Conservation (phyloP, 2,113 vertebrate genomes). For the Sminthopsis crassicaudata region DNA sequence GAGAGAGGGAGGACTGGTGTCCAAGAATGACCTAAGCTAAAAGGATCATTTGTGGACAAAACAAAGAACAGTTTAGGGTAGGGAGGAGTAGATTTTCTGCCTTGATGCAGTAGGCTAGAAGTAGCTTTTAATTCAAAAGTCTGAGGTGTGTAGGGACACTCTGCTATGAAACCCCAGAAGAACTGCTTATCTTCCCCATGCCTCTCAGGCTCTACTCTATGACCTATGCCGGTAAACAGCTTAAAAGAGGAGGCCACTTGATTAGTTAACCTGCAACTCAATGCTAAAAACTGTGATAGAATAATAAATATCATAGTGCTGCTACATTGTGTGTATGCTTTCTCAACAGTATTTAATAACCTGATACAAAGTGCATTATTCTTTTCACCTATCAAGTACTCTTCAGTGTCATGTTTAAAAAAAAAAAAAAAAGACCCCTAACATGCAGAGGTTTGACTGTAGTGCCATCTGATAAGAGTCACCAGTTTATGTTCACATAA, state of each 20-base stretch:
- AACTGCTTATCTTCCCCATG: slow-evolving; percentile 81
- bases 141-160: slow-evolving; percentile 87
- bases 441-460: slow-evolving; percentile 78
- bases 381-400: slow-evolving; percentile 84
- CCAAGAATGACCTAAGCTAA: slow-evolving; percentile 85
- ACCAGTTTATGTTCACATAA: slow-evolving; percentile 65
- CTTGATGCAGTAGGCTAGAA: slow-evolving; percentile 82
- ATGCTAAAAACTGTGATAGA: slow-evolving; percentile 87
- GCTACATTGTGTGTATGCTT: slow-evolving; percentile 91
- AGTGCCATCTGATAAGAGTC: slow-evolving; percentile 78
- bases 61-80: slow-evolving; percentile 78
- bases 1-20: slow-evolving; percentile 82
- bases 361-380: slow-evolving; percentile 93
- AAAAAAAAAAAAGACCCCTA: slow-evolving; percentile 79
- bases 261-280: slow-evolving; percentile 86
- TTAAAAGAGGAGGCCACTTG: slow-evolving; percentile 81
- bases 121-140: slow-evolving; percentile 85
- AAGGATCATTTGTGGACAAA: slow-evolving; percentile 89
- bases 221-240: slow-evolving; percentile 81
- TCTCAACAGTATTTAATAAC: slow-evolving; percentile 88
- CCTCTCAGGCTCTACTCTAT: slow-evolving; percentile 80
- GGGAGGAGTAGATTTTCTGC: slow-evolving; percentile 82
- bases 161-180: slow-evolving; percentile 78
- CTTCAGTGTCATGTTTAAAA: slow-evolving; percentile 79
- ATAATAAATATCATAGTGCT: slow-evolving; percentile 92